These are phyloP conservation scores for Ectemnius lituratus DNA, from an alignment of 2,888 invertebrate genomes.

Conservation along the genomic window DNA sequence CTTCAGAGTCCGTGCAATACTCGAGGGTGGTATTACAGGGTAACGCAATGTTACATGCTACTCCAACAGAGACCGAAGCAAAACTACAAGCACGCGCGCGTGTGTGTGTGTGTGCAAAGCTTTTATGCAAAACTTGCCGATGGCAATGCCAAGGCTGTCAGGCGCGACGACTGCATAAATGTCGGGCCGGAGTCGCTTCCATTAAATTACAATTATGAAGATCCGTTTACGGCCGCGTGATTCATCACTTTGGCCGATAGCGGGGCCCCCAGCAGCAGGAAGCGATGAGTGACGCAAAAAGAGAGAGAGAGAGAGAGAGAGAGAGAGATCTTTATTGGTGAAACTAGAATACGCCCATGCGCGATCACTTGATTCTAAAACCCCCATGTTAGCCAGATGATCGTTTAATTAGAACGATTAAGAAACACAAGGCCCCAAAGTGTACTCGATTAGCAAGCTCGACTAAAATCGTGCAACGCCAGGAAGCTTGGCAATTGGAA, in stretches of 20 bases:
- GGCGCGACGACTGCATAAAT: conserved; percentile 23
- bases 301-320: neutral
- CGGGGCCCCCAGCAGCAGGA: conserved; percentile 40
- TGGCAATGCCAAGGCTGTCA: conserved; percentile 44
- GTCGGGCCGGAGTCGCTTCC: conserved; percentile 29
- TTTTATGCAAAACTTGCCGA: neutral
- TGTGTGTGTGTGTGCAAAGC: neutral
- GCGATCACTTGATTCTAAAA: no score
- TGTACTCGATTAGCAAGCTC: no score
- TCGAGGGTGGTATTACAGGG: no score
- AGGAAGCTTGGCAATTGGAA: no score
- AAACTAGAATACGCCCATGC: conserved; percentile 30
- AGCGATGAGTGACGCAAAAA: conserved; percentile 28
- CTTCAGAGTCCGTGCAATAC: no score
- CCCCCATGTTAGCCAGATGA: no score
- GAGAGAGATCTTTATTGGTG: conserved; percentile 20
- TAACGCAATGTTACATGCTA: no score
- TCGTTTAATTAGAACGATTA: no score
- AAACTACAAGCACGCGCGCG: neutral
- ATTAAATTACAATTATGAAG: conserved; percentile 48
- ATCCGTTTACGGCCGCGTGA: conserved; percentile 50
- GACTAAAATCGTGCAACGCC: no score
- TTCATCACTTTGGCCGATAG: conserved; percentile 45
- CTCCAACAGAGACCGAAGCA: no score
- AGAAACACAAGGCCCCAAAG: no score